Evolutionary conservation across 2,888 invertebrate species (phyloP), one percentile per base, ranked within the genome.

Genomic region (Cephus rjabovi): DNA sequence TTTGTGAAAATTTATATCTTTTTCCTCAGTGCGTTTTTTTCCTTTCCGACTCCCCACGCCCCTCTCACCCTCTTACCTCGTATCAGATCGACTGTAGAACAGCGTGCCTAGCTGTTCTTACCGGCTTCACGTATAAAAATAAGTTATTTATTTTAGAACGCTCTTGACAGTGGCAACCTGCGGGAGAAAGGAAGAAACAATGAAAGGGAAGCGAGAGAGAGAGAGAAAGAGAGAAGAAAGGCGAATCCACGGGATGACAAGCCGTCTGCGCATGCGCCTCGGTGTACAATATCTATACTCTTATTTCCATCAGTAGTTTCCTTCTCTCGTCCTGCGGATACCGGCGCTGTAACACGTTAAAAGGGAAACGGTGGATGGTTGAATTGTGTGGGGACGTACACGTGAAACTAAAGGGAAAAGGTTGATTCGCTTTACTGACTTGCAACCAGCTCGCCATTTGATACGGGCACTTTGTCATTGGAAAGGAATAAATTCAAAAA

Each of bases 111-210:
- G 23, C 23, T 23, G 56, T 35, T 73, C 75, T 71, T 78, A 73
- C 35, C 40, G 35, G 79, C 76, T 76, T 79, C 79, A 82, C 82
- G 77, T 79, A 76, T 56, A 56, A 56, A 9, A 80, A 82, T 83
- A 80, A 81, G 77, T 82, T 83, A 84, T 85, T 85, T 82, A 84
- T 83, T 80, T 82, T 79, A 80, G 73, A 35, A 78, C 35, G 71
- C 15, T 71, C 31, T 31, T 9, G 23, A 56, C 34, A 71, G 12
- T 71, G 31, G 31, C 34, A 56, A 23, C 23, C 23, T 23, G 23
- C 23, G 23, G 40, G 56, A 56, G 23, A 56, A 56, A 23, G 56
- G 23, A 23, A 56, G 56, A 23, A 6, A 56, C 9, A 23, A 9
- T 23, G 40, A 15, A 15, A 15, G 15, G 15, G 40, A 40, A 15